These are phyloP conservation scores for Dasyurus viverrinus DNA, from an alignment of 2,113 vertebrate genomes.

Conservation along the genomic window DNA sequence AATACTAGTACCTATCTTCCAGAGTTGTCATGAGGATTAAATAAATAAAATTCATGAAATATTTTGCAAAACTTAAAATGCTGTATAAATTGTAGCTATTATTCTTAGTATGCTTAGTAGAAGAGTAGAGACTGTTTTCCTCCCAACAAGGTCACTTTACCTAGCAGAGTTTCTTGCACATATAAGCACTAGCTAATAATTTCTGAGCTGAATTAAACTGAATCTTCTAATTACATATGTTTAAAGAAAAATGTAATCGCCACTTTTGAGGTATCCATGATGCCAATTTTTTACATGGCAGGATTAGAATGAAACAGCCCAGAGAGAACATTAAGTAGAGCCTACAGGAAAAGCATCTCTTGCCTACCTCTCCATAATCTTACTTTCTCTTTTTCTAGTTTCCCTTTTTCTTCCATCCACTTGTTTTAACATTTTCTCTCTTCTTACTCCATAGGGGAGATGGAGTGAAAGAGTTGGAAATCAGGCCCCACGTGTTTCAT, in stretches of 20 bases:
- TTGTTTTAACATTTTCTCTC: neutral
- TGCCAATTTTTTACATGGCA: neutral
- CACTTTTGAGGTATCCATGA: neutral
- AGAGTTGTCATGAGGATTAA: neutral
- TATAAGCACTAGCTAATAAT: neutral
- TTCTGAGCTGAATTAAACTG: neutral
- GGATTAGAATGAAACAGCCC: neutral
- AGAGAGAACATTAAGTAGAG: neutral
- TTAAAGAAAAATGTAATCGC: constrained; percentile 39
- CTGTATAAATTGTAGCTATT: neutral
- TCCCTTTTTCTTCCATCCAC: neutral
- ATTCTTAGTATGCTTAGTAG: neutral
- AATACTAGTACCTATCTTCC: neutral
- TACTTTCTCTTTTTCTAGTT: neutral
- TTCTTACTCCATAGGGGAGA: neutral
- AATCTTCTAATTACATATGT: neutral
- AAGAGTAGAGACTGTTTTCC: neutral
- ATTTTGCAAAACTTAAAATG: neutral
- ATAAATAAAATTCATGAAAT: neutral
- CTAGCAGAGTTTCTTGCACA: neutral
- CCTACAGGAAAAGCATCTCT: neutral
- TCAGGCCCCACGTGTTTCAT: neutral
- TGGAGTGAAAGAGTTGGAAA: constrained; percentile 6
- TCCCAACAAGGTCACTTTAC: neutral
- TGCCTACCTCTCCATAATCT: neutral